These are phyloP conservation scores for Stenodera caucasica DNA, from an alignment of 2,888 invertebrate genomes.

Conservation along the genomic window DNA sequence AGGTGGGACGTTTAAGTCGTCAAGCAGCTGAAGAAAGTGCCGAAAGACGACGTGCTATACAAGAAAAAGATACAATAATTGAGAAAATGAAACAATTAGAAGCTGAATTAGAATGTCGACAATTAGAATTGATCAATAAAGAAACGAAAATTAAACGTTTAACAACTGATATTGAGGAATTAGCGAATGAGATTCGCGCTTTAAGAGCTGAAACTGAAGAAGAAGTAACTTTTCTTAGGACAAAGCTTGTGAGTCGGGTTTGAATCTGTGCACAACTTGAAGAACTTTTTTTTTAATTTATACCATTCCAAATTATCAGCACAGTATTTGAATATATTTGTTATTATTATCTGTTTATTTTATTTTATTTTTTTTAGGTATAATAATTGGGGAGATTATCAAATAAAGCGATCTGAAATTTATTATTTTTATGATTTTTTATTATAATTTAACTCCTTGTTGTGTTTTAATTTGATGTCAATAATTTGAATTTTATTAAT, in stretches of 20 bases:
- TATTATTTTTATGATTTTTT: slow-evolving; percentile 16
- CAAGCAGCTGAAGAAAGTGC: slow-evolving; percentile 84
- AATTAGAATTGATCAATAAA: slow-evolving; percentile 67
- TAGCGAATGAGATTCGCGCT: slow-evolving; percentile 66
- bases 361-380: slow-evolving; percentile 7
- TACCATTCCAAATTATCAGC: not conserved
- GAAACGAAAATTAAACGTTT: slow-evolving; percentile 73
- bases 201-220: slow-evolving; percentile 59
- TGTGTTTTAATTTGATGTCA: not conserved
- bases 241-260: slow-evolving; percentile 61
- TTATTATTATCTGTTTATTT: slow-evolving; percentile 4
- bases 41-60: slow-evolving; percentile 74
- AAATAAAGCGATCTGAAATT: slow-evolving; percentile 16
- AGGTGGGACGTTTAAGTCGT: slow-evolving; percentile 77
- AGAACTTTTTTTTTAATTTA: slow-evolving; percentile 12
- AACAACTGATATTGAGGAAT: slow-evolving; percentile 72
- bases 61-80: slow-evolving; percentile 67
- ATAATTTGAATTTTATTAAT: slow-evolving; percentile 8
- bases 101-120: slow-evolving; percentile 67
- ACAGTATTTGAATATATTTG: slow-evolving; percentile 6
- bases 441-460: slow-evolving; percentile 19
- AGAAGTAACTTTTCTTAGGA: slow-evolving; percentile 59
- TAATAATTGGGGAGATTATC: not conserved
- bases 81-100: slow-evolving; percentile 67
- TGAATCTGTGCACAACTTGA: slow-evolving; percentile 9